A percentile compares a stretch with the other conserved stretches of the same genome.
Conservation (phyloP, 1,140 invertebrate genomes). For the Drusus annulatus region DNA sequence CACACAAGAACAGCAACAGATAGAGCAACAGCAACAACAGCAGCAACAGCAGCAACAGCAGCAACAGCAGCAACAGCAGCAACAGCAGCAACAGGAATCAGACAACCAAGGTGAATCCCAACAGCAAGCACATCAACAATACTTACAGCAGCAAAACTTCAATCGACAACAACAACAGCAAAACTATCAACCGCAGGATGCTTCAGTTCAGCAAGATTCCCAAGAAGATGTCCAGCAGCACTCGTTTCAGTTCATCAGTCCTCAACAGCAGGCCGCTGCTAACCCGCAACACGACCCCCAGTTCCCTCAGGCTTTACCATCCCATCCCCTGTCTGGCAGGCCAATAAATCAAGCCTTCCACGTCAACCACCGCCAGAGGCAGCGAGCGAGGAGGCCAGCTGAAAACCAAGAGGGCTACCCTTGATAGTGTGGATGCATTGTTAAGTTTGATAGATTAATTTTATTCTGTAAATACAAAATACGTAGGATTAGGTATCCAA, state of each 20-base stretch:
- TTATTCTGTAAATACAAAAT: background rate
- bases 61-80: constrained; percentile 49
- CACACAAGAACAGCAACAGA: constrained; percentile 42
- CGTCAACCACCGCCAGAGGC: constrained; percentile 65
- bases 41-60: too few relatives aligned
- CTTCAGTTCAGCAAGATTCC: background rate
- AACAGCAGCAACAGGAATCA: constrained; percentile 65
- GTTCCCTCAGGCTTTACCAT: constrained; percentile 59
- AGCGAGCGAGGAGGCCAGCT: constrained; percentile 64
- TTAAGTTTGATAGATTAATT: too few relatives aligned
- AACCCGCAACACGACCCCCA: constrained; percentile 61
- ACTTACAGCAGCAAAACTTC: constrained; percentile 9
- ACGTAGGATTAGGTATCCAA: background rate
- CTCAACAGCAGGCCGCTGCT: constrained; percentile 28
- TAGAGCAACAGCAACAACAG: constrained; percentile 60
- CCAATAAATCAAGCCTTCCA: constrained; percentile 60
- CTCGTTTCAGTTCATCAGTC: constrained; percentile 37
- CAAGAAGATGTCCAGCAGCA: constrained; percentile 27
- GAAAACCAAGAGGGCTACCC: constrained; percentile 59
- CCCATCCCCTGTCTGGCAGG: constrained; percentile 47
- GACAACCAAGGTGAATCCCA: constrained; percentile 66
- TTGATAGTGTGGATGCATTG: background rate
- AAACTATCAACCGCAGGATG: background rate
- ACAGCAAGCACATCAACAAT: constrained; percentile 53
- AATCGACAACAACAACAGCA: constrained; percentile 31